Percentiles rank a stretch among this genome's conserved stretches.
Evolutionary conservation across 1,140 invertebrate species (phyloP).

Genomic region (Episyrphus balteatus): DNA sequence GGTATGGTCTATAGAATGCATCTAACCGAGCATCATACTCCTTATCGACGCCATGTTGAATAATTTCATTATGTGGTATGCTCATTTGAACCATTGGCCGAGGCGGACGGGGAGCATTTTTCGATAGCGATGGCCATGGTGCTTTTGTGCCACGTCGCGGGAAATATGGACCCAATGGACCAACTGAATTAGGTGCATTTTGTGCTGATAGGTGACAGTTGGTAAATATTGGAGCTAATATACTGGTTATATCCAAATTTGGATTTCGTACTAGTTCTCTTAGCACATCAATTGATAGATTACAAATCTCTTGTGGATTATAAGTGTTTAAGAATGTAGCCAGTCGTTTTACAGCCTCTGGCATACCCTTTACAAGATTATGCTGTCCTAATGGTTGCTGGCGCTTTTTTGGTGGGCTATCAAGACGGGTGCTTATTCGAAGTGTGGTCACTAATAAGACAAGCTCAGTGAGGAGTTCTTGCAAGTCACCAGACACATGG

Average conservation of each 20-base stretch:
- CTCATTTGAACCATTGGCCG: constrained; percentile 82
- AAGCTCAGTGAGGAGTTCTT: constrained; percentile 67
- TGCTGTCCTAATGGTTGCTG: constrained; percentile 27
- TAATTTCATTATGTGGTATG: constrained; percentile 56
- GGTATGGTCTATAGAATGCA: constrained; percentile 72
- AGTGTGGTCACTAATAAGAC: constrained; percentile 25
- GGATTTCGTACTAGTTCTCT: constrained; percentile 75
- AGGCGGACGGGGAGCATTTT: constrained; percentile 48
- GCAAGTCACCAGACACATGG: constrained; percentile 69
- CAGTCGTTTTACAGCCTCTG: constrained; percentile 70
- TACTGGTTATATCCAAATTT: constrained; percentile 67
- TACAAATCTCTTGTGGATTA: constrained; percentile 74
- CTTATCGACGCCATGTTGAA: constrained; percentile 54
- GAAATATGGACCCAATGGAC: constrained; percentile 33
- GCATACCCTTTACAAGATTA: constrained; percentile 61
- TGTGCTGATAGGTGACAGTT: constrained; percentile 75
- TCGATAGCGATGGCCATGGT: constrained; percentile 24
- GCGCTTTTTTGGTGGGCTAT: constrained; percentile 24
- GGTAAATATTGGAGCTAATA: constrained; percentile 70
- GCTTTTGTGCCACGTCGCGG: constrained; percentile 28
- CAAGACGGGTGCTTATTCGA: constrained; percentile 21
- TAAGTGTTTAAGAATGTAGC: constrained; percentile 83
- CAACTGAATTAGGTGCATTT: constrained; percentile 58
- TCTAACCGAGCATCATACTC: constrained; percentile 67
- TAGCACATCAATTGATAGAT: constrained; percentile 67